Evolutionary conservation across 2,113 vertebrate genomes (phyloP).

Genomic region (Sturnira hondurensis): DNA sequence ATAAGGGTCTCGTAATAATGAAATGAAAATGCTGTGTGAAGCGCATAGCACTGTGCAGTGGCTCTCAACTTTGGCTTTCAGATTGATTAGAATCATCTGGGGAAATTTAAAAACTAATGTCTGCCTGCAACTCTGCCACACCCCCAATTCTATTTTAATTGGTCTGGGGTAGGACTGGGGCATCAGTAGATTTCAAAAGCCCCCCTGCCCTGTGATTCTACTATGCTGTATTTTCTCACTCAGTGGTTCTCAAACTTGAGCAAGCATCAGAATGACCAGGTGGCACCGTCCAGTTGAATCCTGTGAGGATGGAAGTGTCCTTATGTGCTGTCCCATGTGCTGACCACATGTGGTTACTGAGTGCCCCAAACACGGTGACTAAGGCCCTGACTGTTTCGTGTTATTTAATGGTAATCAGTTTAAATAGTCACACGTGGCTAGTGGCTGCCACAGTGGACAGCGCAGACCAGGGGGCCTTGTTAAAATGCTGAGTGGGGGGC

Average conservation of each 20-base stretch:
- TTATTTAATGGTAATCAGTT: neutral
- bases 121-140: neutral
- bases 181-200: neutral
- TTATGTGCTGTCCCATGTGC: fast-evolving
- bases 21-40: neutral
- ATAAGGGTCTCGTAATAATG: neutral
- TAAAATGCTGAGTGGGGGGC: neutral
- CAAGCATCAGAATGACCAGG: fast-evolving
- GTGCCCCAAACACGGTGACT: neutral
- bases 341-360: neutral
- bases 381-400: neutral
- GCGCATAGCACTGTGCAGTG: neutral
- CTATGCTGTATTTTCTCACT: neutral
- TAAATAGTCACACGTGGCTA: neutral
- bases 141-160: neutral
- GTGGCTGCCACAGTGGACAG: neutral
- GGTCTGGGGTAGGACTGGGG: neutral
- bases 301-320: neutral
- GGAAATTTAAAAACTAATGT: neutral
- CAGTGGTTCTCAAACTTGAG: neutral
- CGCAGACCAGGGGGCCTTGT: neutral
- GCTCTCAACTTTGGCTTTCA: neutral
- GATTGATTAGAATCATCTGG: neutral
- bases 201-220: neutral
- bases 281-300: neutral